Evolutionary conservation across 2,888 invertebrate genomes (phyloP), one percentile per base, ranked within the genome.

Genomic region (Nomada goodeniana): DNA sequence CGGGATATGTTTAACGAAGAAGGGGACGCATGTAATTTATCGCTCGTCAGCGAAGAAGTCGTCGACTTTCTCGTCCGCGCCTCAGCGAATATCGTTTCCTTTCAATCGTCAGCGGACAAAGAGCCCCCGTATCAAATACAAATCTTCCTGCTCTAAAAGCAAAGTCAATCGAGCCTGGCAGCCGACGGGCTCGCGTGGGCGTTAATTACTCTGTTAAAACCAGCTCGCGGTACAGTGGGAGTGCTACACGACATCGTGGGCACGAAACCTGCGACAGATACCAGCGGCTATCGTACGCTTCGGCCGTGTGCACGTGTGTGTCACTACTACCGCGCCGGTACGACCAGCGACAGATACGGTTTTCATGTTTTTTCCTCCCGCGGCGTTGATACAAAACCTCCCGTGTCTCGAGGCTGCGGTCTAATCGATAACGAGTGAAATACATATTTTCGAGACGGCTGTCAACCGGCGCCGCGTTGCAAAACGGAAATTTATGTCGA

Each of bases 181-280:
- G 74, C 68, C 67, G 79, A 82, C 26, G 72, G 18, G 70, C 20
- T 26, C 60, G 74, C 78, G 85, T 86, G 83, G 86, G 85, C 80
- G 88, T 84, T 88, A 88, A 88, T 88, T 87, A 86, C 86, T 83
- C 78, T 71, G 83, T 88, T 83, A 84, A 87, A 84, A 86, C 79
- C 71, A 83, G 81, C 80, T 71, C 57, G 76, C 47, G 57, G 76
- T 84, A 36, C 36, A 83, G 85, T 83, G 83, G 85, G 88, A 79
- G 87, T 87, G 60, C 76, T 77, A 80, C 86, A 75, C 72, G 82
- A 63, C 75, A 86, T 50, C 65, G 76, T 75, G 80, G 73, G 69
- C 70, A 74, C 71, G 73, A 79, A 84, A 86, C 72, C 67, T 82
- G 26, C 70, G 87, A 84, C 82, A 84, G 86, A 87, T 81, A 88